Base-by-base conservation (phyloP, 2,888 invertebrate species). In the Polydrusus cervinus region DNA sequence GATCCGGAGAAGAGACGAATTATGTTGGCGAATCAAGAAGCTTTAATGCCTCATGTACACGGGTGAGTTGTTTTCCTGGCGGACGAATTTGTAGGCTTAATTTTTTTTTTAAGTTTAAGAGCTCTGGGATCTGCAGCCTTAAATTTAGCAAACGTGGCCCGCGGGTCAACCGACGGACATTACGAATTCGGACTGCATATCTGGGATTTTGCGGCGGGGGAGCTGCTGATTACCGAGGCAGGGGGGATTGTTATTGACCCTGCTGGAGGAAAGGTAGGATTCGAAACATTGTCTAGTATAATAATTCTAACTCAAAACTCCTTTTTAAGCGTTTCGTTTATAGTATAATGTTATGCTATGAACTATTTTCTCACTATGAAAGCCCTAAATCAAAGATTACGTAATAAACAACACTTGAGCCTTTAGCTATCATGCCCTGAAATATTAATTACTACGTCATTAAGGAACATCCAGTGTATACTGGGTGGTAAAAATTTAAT, bases 151-250 rank as follows among this genome's bases (percentile, higher is more conserved):
- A 94, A 94, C 92, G 96, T 99, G 0, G 99, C 98, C 0, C 86
- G 93, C 81, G 99, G 99, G 0, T 93, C 91, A 3, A 93, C 94
- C 3, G 97, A 98, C 89, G 93, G 92, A 3, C 96, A 96, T 86
- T 95, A 93, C 84, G 98, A 98, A 87, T 95, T 93, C 88, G 98
- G 98, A 1, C 93, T 97, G 79, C 98, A 99, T 87, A 94, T 95
- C 30, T 99, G 98, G 99, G 96, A 96, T 83, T 90, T 94, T 66
- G 95, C 95, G 51, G 96, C 96, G 11, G 97, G 96, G 0, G 93
- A 93, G 84, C 87, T 98, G n/a, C 91, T 99, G 71, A 93, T 98
- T 0, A 90, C 91, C 65, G 99, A 99, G 88, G 98, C 99, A 11
- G 99, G 99, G 3, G 99, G 98, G 3, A 92, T 94, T 14, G 92